These are phyloP conservation scores for Dolichopus griseipennis DNA, from an alignment of 2,888 invertebrate species.

Conservation along the genomic window DNA sequence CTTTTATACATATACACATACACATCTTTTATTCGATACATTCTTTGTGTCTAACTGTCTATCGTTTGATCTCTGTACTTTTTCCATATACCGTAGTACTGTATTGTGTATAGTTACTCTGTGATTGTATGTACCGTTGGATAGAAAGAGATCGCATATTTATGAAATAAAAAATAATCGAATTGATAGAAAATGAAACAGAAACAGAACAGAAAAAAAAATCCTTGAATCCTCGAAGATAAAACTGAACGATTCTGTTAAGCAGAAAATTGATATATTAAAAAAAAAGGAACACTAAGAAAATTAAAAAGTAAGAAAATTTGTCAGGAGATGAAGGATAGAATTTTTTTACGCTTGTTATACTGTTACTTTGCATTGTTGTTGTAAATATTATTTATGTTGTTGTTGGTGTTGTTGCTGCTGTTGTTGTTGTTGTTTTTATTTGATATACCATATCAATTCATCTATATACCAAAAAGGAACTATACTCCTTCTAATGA, in stretches of 20 bases:
- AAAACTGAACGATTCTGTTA: neutral
- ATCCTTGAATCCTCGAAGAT: too few relatives aligned
- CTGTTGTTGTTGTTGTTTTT: neutral
- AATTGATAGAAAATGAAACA: too few relatives aligned
- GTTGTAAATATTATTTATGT: neutral
- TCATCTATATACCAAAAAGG: neutral
- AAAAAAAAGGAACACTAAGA: neutral
- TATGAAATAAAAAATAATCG: too few relatives aligned
- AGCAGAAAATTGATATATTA: slow-evolving; percentile 6
- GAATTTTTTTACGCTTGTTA: neutral
- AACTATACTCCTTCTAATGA: neutral
- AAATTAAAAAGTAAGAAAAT: neutral
- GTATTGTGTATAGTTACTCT: too few relatives aligned
- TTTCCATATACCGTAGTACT: too few relatives aligned
- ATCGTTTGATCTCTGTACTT: too few relatives aligned
- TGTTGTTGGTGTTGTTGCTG: neutral
- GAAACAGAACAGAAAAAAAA: too few relatives aligned
- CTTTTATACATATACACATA: too few relatives aligned
- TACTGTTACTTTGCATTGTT: neutral
- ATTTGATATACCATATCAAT: neutral
- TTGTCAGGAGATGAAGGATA: neutral
- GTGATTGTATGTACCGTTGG: too few relatives aligned
- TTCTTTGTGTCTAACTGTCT: too few relatives aligned
- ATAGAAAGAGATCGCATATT: too few relatives aligned
- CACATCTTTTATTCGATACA: too few relatives aligned